Conservation (phyloP, 2,797 vertebrate species). For the Sylvilagus floridanus region DNA sequence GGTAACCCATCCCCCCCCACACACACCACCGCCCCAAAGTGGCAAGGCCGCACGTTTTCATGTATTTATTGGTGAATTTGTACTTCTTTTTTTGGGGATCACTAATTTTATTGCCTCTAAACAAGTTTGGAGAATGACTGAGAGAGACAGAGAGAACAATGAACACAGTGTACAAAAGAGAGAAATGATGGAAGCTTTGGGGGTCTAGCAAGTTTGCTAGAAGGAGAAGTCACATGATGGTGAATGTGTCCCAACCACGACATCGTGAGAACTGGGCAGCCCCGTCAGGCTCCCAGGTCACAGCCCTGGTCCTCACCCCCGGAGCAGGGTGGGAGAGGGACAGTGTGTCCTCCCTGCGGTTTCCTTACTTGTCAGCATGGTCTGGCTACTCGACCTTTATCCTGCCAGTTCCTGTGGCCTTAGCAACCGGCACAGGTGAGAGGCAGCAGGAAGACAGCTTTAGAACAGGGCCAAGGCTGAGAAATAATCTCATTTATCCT, state of each 20-base stretch:
- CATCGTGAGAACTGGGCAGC: neutral
- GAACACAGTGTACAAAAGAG: neutral
- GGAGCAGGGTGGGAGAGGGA: neutral
- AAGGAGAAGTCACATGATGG: neutral
- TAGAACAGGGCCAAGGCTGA: neutral
- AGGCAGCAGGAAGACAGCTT: neutral
- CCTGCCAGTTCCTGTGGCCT: neutral
- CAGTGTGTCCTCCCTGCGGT: neutral
- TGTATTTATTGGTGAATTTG: neutral
- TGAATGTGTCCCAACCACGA: neutral
- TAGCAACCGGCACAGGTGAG: neutral
- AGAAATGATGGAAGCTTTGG: neutral
- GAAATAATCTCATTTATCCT: neutral
- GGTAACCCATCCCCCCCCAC: neutral
- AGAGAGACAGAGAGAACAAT: neutral
- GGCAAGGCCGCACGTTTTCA: neutral
- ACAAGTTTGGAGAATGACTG: neutral
- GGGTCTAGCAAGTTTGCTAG: neutral
- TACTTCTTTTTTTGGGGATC: neutral
- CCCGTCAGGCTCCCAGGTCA: no score
- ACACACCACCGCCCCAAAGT: neutral
- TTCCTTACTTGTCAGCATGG: neutral
- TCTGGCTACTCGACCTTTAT: neutral
- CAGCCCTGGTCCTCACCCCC: neutral
- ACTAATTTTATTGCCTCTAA: neutral